These are phyloP conservation scores for Tenrec ecaudatus DNA, from an alignment of 2,113 vertebrate species.

Conservation along the genomic window DNA sequence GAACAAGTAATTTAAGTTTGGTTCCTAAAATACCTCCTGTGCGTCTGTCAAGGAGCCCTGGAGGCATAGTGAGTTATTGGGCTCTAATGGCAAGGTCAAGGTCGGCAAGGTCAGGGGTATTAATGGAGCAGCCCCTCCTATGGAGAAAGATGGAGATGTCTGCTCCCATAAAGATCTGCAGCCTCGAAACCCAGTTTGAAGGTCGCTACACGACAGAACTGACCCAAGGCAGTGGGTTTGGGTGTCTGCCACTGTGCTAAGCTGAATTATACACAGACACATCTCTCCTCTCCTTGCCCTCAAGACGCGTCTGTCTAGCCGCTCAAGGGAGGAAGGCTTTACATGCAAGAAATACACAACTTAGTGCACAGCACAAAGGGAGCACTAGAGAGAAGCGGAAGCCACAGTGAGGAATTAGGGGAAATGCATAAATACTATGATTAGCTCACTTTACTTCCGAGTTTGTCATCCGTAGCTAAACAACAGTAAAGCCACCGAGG, in stretches of 20 bases:
- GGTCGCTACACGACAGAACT: too few species aligned
- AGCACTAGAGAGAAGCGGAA: background rate
- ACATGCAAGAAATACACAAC: background rate
- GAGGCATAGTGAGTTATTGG: too few species aligned
- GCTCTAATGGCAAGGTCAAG: too few species aligned
- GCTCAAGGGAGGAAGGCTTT: background rate
- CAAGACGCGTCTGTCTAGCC: constrained; percentile 1
- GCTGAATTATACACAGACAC: background rate
- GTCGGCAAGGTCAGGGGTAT: too few species aligned
- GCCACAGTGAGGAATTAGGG: background rate
- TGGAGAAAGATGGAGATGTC: too few species aligned
- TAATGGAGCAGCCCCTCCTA: too few species aligned
- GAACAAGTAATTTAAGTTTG: background rate
- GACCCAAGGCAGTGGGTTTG: background rate
- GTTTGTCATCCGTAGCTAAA: constrained; percentile 19
- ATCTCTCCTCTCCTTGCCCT: background rate
- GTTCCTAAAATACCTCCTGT: background rate
- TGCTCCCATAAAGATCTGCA: too few species aligned
- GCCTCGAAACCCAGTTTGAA: too few species aligned
- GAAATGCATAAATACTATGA: background rate
- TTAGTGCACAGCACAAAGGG: background rate
- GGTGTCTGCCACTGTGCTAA: background rate
- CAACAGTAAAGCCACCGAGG: background rate
- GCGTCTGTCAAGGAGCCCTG: background rate
- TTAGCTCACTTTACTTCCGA: background rate